Conservation (phyloP, 2,797 vertebrate genomes). For the Pipistrellus nathusii region DNA sequence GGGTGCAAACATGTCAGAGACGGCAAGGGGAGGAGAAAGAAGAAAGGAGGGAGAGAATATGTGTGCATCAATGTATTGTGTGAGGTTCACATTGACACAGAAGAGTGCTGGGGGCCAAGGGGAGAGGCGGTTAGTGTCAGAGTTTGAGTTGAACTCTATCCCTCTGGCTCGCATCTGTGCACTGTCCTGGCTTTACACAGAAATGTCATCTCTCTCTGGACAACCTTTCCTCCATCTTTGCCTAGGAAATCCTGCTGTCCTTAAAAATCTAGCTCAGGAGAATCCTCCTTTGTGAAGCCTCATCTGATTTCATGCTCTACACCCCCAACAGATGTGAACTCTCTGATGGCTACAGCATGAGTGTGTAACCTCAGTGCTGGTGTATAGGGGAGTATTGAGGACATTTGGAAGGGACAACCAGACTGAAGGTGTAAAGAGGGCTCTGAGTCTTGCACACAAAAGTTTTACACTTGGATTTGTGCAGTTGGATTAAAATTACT, state of each 20-base stretch:
- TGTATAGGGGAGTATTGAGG: neutral
- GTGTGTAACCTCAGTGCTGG: neutral
- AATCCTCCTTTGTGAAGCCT: neutral
- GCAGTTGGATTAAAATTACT: neutral
- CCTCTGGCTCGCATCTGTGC: neutral
- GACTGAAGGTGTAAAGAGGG: neutral
- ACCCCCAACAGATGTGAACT: neutral
- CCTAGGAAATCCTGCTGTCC: neutral
- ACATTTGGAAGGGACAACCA: neutral
- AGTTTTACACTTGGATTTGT: neutral
- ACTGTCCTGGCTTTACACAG: neutral
- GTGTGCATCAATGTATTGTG: neutral
- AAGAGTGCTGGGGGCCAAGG: neutral
- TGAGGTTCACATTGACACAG: neutral
- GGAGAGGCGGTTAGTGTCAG: neutral
- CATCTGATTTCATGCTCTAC: neutral
- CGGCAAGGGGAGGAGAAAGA: neutral
- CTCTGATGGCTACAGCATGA: neutral
- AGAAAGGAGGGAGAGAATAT: neutral
- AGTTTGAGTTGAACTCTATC: neutral
- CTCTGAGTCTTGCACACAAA: constrained; percentile 11
- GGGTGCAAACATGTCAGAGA: neutral
- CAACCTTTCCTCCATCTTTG: neutral
- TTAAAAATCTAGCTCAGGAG: neutral
- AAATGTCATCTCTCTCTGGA: neutral